Evolutionary conservation across 2,797 vertebrate species (phyloP).

Genomic region (Bradypus variegatus): DNA sequence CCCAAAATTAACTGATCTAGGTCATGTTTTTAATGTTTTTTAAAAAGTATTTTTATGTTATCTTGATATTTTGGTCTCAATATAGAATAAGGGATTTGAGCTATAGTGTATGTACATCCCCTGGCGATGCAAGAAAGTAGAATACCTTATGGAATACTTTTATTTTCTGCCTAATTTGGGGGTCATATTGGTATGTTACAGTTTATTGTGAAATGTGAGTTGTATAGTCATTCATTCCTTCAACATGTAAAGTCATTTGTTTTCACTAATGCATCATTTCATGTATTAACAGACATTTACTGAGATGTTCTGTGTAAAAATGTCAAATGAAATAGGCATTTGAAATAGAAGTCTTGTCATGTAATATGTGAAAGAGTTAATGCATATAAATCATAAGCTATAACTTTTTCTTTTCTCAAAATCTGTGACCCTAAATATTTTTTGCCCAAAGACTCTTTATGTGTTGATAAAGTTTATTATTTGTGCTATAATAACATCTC

Average conservation of each 20-base stretch:
- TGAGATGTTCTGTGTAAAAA: neutral
- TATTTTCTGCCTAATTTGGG: slow-evolving; percentile 19
- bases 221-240: neutral
- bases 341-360: slow-evolving; percentile 30
- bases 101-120: neutral
- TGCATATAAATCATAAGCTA: slow-evolving; percentile 2
- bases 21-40: slow-evolving; percentile 23
- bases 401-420: slow-evolving; percentile 9
- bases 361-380: slow-evolving; percentile 8
- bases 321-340: slow-evolving; percentile 48
- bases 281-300: slow-evolving; percentile 8
- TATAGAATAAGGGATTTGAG: slow-evolving; percentile 6
- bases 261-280: slow-evolving; percentile 28
- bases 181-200: neutral
- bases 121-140: slow-evolving; percentile 26
- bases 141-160: slow-evolving; percentile 36
- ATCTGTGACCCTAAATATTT: slow-evolving; percentile 34
- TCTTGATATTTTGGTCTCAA: slow-evolving; percentile 30
- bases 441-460: neutral
- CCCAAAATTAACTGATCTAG: slow-evolving; percentile 7
- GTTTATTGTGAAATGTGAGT: slow-evolving; percentile 29
- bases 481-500: neutral
- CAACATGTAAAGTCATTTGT: slow-evolving; percentile 17
- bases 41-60: slow-evolving; percentile 25
- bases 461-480: slow-evolving; percentile 13